Base-by-base conservation (phyloP, 2,888 invertebrate species). In the Dilophus febrilis region DNA sequence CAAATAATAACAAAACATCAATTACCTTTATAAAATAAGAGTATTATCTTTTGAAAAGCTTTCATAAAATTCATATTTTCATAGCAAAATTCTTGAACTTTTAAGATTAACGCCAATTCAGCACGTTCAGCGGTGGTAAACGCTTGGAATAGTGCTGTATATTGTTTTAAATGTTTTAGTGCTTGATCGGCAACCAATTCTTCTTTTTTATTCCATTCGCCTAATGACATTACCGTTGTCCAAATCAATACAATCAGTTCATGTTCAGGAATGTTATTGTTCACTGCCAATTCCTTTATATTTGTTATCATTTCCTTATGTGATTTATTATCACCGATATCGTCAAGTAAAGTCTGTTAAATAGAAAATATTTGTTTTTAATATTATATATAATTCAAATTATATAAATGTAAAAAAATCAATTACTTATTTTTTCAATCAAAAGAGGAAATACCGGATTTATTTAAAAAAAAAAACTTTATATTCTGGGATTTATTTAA, bases 51-150 rank as follows among this genome's bases (percentile, higher is more conserved):
- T 64, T 88, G 88, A 77, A 95, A 95, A 63, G 88, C 88, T 61
- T 90, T 88, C 88, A 95, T 90, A 66, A 95, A 95, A 64, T 85
- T 88, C 92, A 94, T 94, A 70, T 95, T 94, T 61, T 92, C 92
- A 64, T 95, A 95, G 67, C 94, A 95, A 66, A 85, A 95, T 60
- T 95, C 94, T 66, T 95, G 95, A 52, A 94, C 85, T 66, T 90
- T 88, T 49, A 85, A 70, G 55, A 95, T 73, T 49, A 95, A 73
- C 44, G 82, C 80, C 53, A 90, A 71, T 66, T 95, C 90, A 35
- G 91, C 81, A 54, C 82, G 82, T 47, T 82, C 81, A 46, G 79
- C 77, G 56, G 79, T 78, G 50, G 88, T 80, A 55, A 94, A 90
- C 26, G 87, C 84, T 47, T 79, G 81, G 57, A 95, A 74, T 50